phyloP scores from a whole-genome alignment of 2,113 vertebrate species.

The Sialia sialis region DNA sequence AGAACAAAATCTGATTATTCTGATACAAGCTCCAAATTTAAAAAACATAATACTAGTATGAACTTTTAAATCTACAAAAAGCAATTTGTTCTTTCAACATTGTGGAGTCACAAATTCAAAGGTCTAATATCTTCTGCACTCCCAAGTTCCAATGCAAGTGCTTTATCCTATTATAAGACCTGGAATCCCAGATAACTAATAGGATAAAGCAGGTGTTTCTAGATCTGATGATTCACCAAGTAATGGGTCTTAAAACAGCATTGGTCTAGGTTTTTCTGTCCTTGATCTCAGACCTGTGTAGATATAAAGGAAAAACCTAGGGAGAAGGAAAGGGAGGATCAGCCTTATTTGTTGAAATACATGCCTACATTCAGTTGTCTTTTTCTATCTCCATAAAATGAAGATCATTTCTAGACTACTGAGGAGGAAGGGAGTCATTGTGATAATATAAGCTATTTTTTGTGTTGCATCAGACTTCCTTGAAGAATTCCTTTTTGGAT shows the following conservation, averaged over 20 bases:
- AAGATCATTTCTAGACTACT: not conserved
- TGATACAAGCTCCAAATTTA: not conserved
- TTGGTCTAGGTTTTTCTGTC: not conserved
- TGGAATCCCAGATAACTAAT: slow-evolving; percentile 47
- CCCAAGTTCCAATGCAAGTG: not conserved
- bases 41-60: not conserved
- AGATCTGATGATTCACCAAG: slow-evolving; percentile 48
- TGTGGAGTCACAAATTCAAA: not conserved
- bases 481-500: not conserved
- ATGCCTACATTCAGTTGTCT: not conserved
- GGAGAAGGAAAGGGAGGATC: not conserved
- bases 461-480: not conserved
- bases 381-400: not conserved
- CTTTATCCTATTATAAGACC: slow-evolving; percentile 47
- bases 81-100: not conserved
- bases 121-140: not conserved
- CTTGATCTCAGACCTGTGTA: slow-evolving; percentile 25
- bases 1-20: not conserved
- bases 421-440: not conserved
- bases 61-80: not conserved
- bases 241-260: slow-evolving; percentile 39
- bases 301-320: not conserved
- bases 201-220: slow-evolving; percentile 57
- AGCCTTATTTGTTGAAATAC: not conserved
- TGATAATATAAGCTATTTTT: not conserved